These are phyloP conservation scores for Gymnogyps californianus DNA, from an alignment of 2,113 vertebrate genomes.

Conservation along the genomic window DNA sequence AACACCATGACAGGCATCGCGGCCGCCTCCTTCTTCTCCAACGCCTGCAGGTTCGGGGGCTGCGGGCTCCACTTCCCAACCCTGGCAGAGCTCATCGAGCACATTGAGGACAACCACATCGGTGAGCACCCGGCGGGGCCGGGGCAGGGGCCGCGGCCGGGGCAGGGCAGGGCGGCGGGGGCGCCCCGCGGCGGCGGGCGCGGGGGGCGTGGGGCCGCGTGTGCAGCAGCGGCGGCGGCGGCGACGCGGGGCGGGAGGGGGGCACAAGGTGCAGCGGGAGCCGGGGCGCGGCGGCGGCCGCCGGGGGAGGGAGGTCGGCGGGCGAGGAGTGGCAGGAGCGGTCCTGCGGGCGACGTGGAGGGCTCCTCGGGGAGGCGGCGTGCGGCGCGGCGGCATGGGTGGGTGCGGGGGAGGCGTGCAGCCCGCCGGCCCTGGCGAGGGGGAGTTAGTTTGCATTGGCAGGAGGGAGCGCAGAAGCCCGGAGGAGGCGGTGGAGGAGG, in stretches of 20 bases:
- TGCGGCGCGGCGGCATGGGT: slow-evolving; percentile 7
- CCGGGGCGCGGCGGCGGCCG: neutral
- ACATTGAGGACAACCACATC: slow-evolving; percentile 95
- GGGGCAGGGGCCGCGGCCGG: neutral
- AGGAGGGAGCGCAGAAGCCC: neutral
- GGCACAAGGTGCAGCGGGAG: slow-evolving; percentile 8
- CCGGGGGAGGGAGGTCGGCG: neutral
- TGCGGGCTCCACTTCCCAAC: slow-evolving; percentile 92
- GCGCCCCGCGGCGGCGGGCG: too few relatives aligned
- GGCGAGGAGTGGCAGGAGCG: neutral
- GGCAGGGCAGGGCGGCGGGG: neutral
- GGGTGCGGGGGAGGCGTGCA: slow-evolving; percentile 7
- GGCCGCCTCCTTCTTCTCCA: slow-evolving; percentile 96
- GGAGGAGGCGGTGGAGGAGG: neutral
- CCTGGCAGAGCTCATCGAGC: slow-evolving; percentile 91
- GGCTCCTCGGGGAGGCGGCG: slow-evolving; percentile 21
- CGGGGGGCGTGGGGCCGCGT: neutral
- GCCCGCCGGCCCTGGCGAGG: slow-evolving; percentile 6
- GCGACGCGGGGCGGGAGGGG: neutral
- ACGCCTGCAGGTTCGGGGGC: slow-evolving; percentile 90
- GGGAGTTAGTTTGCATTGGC: slow-evolving; percentile 42
- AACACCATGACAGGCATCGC: slow-evolving; percentile 95
- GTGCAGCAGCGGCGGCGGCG: too few relatives aligned
- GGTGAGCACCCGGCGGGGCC: slow-evolving; percentile 73
- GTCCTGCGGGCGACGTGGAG: neutral